phyloP scores from a whole-genome alignment of 2,888 invertebrate genomes.

The Rapana venosa region DNA sequence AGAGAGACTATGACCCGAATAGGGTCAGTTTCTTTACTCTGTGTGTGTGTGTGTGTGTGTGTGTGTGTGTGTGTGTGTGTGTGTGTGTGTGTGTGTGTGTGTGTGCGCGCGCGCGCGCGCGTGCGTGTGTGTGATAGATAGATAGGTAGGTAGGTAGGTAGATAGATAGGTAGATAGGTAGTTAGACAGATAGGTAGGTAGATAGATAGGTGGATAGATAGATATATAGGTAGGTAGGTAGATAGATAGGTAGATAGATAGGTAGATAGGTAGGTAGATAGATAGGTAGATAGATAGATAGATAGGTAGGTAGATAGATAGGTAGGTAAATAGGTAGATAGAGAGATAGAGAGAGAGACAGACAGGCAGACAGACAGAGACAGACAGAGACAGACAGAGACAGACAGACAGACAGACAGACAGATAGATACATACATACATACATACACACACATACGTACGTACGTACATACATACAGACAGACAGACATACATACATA shows the following conservation, averaged over 20 bases:
- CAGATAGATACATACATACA: background rate
- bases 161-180: background rate
- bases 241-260: too few species aligned
- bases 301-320: too few species aligned
- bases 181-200: background rate
- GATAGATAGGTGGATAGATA: background rate
- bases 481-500: slow-evolving; percentile 1
- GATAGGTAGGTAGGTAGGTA: background rate
- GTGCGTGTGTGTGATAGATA: too few species aligned
- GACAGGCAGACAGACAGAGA: background rate
- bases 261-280: too few species aligned
- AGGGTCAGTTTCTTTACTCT: background rate
- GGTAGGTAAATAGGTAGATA: too few species aligned
- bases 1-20: too few species aligned
- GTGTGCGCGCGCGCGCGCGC: too few species aligned
- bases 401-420: background rate
- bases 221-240: background rate
- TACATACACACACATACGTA: too few species aligned
- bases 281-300: too few species aligned
- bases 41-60: slow-evolving; percentile 17
- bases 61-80: slow-evolving; percentile 8
- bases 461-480: too few species aligned
- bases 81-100: background rate
- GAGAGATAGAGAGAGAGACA: too few species aligned
- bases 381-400: background rate